Base-by-base conservation (phyloP, 1,140 invertebrate genomes). In the Drosophila eugracilis region DNA sequence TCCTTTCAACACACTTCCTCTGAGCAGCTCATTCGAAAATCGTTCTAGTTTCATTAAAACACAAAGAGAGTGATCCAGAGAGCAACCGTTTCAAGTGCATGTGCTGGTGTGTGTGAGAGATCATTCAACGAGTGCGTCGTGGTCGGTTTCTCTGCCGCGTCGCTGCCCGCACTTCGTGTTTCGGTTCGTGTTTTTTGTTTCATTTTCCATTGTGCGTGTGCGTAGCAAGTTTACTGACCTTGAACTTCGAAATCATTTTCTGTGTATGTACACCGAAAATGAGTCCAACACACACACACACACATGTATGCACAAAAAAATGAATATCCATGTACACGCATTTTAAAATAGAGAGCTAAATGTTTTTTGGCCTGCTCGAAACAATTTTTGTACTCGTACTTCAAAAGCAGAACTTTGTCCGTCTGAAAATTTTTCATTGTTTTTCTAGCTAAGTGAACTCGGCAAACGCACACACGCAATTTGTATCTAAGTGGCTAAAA, bases 211-310 rank as follows among this genome's bases (percentile, higher is more conserved):
- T 88, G 83, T 88, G 84, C 85, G 84, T 89, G 84, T 89, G 84
- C 85, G 80, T 85, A 84, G 77, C 83, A 88, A 90, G 88, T 90
- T 90, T 90, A 90, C 88, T 90, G 88, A 90, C 88, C 88, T 90
- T 90, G 88, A 90, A 90, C 88, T 90, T 90, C 86, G 85, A 86
- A 83, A 90, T 80, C 75, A 73, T 85, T 85, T 78, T 65, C 54
- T 77, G 65, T 77, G 54, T 55, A 67, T 67, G 65, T 67, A 67
- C 63, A 52, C 79, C 79, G 65, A 83, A 83, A 84, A 75, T 77
- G 50, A 65, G 78, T 77, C 54, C 66, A 81, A 17, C 54, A 34
- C 39, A 19, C 34, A 59, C 45, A 58, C 59, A 22, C 15, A n/a
- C 32, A 50, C 19, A 65, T 15, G 32, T 17, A 30, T 28, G 58